Evolutionary conservation across 2,888 invertebrate species (phyloP), one percentile per base, ranked within the genome.

Genomic region (Magallana nippona): DNA sequence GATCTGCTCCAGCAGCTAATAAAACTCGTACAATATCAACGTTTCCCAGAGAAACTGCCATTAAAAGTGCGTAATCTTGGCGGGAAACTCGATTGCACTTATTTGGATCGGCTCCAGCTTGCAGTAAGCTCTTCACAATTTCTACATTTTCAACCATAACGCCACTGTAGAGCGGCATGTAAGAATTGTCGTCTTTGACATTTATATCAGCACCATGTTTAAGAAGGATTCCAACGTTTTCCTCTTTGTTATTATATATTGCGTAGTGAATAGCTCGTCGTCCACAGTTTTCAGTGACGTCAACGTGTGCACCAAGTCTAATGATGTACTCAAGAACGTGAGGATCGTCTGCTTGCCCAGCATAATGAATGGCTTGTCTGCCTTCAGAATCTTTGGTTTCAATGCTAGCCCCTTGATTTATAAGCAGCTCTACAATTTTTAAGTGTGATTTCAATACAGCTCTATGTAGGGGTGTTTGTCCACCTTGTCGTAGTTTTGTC

Each of bases 311-410:
- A n/a, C 89, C 89, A 11, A 87, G 78, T 19, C 83, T 81, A 32
- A 90, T 22, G 32, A 90, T 79, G 17, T 84, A 82, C 19, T 82
- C 44, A 10, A 89, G 81, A n/a, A 89, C 78, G 22, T 83, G 57
- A 1, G 79, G 32, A 44, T 82, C 82, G 11, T 83, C 84, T 22
- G 62, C 55, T 44, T 58, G 58, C 11, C 84, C 84, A 10, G 85
- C 88, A 19, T 85, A 85, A 85, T 91, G 88, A 58, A 92, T 86
- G 10, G 92, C 90, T 8, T 88, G 84, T 11, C 87, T 87, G 3
- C 90, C 89, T 32, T 84, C 83, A 1, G 58, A 77, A 82, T 90
- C 89, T 13, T 55, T 27, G 1, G 86, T 78, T 58, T 89, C 87
- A 15, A 92, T 86, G 85, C 90, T 84, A 1, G 88, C 88, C 1